These are phyloP conservation scores for Resseliella maxima DNA, from an alignment of 2,888 invertebrate genomes.

Conservation along the genomic window DNA sequence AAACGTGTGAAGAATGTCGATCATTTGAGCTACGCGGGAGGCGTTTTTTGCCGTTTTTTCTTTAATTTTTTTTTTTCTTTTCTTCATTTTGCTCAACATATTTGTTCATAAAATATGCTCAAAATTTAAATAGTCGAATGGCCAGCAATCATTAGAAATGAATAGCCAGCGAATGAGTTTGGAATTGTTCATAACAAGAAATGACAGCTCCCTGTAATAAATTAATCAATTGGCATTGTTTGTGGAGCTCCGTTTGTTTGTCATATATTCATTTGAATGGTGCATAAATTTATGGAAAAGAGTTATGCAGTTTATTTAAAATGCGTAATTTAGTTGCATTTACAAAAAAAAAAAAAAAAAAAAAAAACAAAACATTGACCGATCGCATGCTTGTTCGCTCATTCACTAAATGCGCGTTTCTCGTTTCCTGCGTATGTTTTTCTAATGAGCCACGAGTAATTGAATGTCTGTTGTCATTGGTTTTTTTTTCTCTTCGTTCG, in stretches of 20 bases:
- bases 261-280: not conserved
- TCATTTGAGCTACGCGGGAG: not conserved
- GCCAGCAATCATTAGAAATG: not conserved
- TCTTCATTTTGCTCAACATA: not conserved
- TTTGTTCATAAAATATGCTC: not conserved
- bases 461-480: too few species aligned
- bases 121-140: not conserved
- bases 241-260: slow-evolving; percentile 14
- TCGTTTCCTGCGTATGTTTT: slow-evolving; percentile 37
- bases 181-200: slow-evolving; percentile 1
- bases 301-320: slow-evolving; percentile 12
- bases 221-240: slow-evolving; percentile 54
- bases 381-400: not conserved
- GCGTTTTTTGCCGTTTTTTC: not conserved
- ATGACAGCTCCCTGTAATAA: slow-evolving; percentile 50
- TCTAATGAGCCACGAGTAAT: too few species aligned
- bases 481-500: slow-evolving; percentile 24
- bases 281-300: not conserved
- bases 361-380: not conserved
- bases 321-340: slow-evolving; percentile 10
- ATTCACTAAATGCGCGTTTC: not conserved
- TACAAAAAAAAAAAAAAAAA: not conserved
- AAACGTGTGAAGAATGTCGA: slow-evolving; percentile 18
- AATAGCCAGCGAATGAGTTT: not conserved
- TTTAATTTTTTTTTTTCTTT: not conserved